phyloP scores from a whole-genome alignment of 2,888 invertebrate genomes.

The Cosmia pyralina region DNA sequence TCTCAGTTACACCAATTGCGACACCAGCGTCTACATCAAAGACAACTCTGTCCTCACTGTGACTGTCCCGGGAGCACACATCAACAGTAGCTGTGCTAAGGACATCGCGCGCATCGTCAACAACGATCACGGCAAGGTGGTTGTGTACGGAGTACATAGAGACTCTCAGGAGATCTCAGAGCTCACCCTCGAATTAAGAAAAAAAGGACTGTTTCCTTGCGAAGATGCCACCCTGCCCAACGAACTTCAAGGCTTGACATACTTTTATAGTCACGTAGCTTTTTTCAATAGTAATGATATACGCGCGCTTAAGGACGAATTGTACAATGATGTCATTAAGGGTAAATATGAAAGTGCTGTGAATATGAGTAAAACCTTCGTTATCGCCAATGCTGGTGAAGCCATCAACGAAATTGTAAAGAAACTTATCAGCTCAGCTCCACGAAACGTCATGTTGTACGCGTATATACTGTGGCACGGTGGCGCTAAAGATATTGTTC shows the following conservation, averaged over 20 bases:
- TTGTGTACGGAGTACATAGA: conserved; percentile 62
- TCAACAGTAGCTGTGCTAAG: conserved; percentile 66
- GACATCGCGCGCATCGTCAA: conserved; percentile 72
- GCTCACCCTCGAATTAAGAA: conserved; percentile 56
- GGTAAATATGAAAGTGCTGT: conserved; percentile 64
- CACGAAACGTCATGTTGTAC: conserved; percentile 57
- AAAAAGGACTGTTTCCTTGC: conserved; percentile 58
- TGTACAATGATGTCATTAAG: conserved; percentile 56
- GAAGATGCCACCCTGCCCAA: conserved; percentile 58
- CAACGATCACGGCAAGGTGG: conserved; percentile 62
- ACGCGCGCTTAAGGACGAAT: conserved; percentile 49
- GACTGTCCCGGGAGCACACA: conserved; percentile 68
- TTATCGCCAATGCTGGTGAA: conserved; percentile 27
- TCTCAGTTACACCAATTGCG: conserved; percentile 64
- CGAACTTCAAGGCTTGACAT: conserved; percentile 60
- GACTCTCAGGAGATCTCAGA: conserved; percentile 57
- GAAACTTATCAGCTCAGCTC: conserved; percentile 52
- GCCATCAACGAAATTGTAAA: conserved; percentile 42
- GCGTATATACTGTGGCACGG: conserved; percentile 69
- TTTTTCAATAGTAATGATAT: conserved; percentile 58
- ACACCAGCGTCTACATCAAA: conserved; percentile 70
- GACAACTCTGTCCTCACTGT: conserved; percentile 68
- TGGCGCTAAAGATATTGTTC: conserved; percentile 54
- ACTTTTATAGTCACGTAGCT: conserved; percentile 61
- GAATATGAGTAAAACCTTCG: conserved; percentile 51